Conservation (phyloP, 2,888 invertebrate species). For the Campaea margaritaria region DNA sequence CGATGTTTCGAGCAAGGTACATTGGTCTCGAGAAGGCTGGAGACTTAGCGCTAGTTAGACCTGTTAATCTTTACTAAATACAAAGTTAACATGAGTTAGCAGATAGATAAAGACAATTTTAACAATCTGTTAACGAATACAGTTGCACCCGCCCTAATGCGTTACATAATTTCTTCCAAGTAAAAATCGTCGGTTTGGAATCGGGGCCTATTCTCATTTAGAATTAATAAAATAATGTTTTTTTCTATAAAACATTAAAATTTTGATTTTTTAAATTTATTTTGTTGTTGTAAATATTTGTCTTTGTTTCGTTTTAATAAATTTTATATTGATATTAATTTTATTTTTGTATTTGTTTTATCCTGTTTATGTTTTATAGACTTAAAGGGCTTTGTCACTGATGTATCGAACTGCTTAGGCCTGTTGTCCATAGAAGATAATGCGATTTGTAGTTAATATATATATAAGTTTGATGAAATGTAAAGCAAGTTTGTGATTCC, state of each 20-base stretch:
- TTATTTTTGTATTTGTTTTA: constrained; percentile 56
- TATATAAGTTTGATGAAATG: not conserved
- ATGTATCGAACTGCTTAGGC: constrained; percentile 24
- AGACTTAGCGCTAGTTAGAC: too few relatives aligned
- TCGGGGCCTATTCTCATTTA: constrained; percentile 67
- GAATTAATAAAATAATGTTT: constrained; percentile 53
- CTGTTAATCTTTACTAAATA: too few relatives aligned
- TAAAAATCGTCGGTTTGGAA: constrained; percentile 24
- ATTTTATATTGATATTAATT: constrained; percentile 70
- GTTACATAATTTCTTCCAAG: not conserved
- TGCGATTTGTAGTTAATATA: not conserved
- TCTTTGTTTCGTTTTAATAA: constrained; percentile 75
- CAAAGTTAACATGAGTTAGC: too few relatives aligned
- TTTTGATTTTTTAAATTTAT: constrained; percentile 61
- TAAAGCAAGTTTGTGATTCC: too few relatives aligned
- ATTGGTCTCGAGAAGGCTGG: too few relatives aligned
- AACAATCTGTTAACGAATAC: too few relatives aligned
- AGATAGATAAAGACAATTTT: too few relatives aligned
- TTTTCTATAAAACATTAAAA: too few relatives aligned
- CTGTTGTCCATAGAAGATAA: constrained; percentile 24
- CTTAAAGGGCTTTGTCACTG: constrained; percentile 40
- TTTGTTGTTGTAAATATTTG: constrained; percentile 76
- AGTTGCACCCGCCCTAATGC: not conserved
- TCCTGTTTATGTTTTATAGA: constrained; percentile 48
- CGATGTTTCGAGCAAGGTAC: too few relatives aligned